Conservation (phyloP, 1,140 invertebrate species). For the Helicoverpa zea region DNA sequence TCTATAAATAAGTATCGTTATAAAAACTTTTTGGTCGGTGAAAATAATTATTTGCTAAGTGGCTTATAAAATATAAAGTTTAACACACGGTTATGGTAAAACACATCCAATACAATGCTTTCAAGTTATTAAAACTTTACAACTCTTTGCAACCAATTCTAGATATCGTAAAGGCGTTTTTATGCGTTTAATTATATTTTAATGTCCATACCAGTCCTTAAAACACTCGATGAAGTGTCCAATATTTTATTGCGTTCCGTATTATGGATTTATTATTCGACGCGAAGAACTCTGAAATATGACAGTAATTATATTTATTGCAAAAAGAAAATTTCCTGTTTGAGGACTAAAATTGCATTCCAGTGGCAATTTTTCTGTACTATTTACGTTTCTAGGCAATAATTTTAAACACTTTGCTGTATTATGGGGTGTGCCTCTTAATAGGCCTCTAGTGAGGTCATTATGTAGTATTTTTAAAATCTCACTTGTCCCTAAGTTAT, state of each 20-base stretch:
- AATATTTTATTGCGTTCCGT: background rate
- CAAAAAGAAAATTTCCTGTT: slow-evolving; percentile 41
- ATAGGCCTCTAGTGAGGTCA: slow-evolving; percentile 31
- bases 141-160: background rate
- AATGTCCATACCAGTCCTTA: slow-evolving; percentile 5
- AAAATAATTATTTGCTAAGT: too few species aligned
- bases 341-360: slow-evolving; percentile 30
- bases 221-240: background rate
- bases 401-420: slow-evolving; percentile 46
- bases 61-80: too few species aligned
- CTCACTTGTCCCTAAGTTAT: slow-evolving; percentile 10
- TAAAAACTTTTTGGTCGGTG: too few species aligned
- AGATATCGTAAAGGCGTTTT: background rate
- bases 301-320: slow-evolving; percentile 45
- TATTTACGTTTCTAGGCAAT: slow-evolving; percentile 43
- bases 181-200: background rate
- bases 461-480: slow-evolving; percentile 50
- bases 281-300: slow-evolving; percentile 42
- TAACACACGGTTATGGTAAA: too few species aligned
- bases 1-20: too few species aligned
- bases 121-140: background rate
- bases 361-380: slow-evolving; percentile 14
- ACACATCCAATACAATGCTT: background rate
- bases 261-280: background rate
- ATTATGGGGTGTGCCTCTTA: slow-evolving; percentile 43